A percentile compares a stretch with the other conserved stretches of the same genome.
These are phyloP conservation scores for Cotesia vestalis DNA, from an alignment of 1,140 invertebrate species.

Conservation along the genomic window DNA sequence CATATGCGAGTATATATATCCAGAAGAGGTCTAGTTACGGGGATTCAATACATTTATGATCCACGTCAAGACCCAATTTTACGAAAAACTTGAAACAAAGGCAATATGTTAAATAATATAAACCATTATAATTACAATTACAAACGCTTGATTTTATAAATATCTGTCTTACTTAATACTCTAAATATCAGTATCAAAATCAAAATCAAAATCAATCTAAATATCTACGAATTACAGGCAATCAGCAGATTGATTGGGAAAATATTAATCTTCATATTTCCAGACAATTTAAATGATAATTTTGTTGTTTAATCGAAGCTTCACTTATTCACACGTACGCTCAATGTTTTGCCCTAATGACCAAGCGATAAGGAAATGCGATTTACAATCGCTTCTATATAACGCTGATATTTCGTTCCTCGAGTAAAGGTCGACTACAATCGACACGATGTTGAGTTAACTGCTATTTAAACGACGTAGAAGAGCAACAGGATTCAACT, in stretches of 20 bases:
- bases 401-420: constrained; percentile 21
- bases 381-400: constrained; percentile 8
- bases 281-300: not conserved
- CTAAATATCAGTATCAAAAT: too few species aligned
- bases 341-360: constrained; percentile 25
- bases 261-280: not conserved
- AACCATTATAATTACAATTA: too few species aligned
- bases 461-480: not conserved
- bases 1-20: too few species aligned
- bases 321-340: not conserved
- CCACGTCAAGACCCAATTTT: too few species aligned
- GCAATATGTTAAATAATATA: too few species aligned
- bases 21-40: too few species aligned
- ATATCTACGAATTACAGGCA: too few species aligned
- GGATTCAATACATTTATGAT: too few species aligned
- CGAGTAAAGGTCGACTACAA: constrained; percentile 27
- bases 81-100: too few species aligned
- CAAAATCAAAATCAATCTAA: too few species aligned
- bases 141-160: too few species aligned
- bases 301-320: not conserved
- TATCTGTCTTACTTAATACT: too few species aligned
- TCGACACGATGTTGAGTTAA: not conserved
- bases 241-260: not conserved
- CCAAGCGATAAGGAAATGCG: constrained; percentile 30
- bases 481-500: constrained; percentile 15